Conservation (phyloP, 2,113 vertebrate species). For the Lanius collurio region DNA sequence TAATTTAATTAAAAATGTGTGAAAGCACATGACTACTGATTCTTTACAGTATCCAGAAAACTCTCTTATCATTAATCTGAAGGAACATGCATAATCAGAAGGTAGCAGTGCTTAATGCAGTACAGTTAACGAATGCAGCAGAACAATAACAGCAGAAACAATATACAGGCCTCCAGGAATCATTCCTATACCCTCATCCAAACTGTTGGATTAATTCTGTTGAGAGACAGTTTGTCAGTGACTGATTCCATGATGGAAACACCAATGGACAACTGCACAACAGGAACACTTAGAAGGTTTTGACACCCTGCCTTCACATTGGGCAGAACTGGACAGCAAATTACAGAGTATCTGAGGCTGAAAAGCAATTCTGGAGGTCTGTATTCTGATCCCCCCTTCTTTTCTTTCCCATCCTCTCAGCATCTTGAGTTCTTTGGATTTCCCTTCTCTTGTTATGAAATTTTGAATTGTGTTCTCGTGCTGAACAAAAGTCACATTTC, state of each 20-base stretch:
- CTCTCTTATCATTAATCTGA: not conserved
- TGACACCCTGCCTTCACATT: not conserved
- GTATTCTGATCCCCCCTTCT: fast-evolving
- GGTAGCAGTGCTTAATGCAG: not conserved
- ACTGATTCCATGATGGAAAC: not conserved
- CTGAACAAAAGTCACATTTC: not conserved
- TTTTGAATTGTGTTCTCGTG: not conserved
- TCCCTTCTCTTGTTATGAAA: not conserved
- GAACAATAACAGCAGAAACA: not conserved
- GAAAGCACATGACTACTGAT: not conserved
- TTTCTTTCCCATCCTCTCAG: not conserved
- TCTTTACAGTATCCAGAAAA: not conserved
- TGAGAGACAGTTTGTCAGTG: not conserved
- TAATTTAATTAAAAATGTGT: not conserved
- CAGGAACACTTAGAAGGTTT: not conserved
- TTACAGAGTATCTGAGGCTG: not conserved
- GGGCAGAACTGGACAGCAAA: not conserved
- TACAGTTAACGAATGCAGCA: not conserved
- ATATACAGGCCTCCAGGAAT: not conserved
- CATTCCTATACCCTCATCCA: not conserved
- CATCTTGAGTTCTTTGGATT: not conserved
- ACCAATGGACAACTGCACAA: not conserved
- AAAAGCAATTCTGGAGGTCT: not conserved
- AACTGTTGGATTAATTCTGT: not conserved
- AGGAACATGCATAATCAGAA: not conserved